Evolutionary conservation across 2,797 vertebrate species (phyloP), one percentile per base, ranked within the genome.

Genomic region (Eulemur albifrons): DNA sequence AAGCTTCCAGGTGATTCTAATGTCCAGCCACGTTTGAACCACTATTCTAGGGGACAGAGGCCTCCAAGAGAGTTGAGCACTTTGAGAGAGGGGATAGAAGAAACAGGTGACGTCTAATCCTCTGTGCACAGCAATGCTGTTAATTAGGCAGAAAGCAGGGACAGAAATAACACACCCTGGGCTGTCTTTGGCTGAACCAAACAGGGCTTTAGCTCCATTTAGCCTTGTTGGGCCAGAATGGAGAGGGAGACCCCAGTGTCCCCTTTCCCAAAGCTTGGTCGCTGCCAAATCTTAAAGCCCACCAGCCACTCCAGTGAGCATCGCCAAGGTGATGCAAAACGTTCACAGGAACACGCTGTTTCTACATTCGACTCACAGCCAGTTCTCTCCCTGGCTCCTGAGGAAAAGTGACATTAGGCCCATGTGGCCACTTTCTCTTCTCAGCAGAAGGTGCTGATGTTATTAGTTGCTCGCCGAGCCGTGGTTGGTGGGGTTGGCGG

Each of bases 81-180:
- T 63, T 48, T 59, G 57, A 65, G 67, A 69, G 65, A 38, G 72
- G 17, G 8, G 52, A 30, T 1, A 25, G 43, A 77, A 94, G 77
- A 88, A 59, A 38, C 57, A 80, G 90, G 70, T 75, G 93, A 70
- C 48, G 79, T 88, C 61, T 79, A 79, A 72, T 76, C 63, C 27
- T 73, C 69, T 38, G 20, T 45, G 23, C 32, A 81, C 81, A 40
- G 69, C 69, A 92, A 18, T 70, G 57, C 45, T 45, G 69, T 76
- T 95, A 88, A 80, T 87, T 48, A 84, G 70, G 48, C 84, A 89
- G 69, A 93, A 82, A 70, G 76, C 72, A 77, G 57, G 30, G 48
- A 25, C 87, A 92, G 83, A 93, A 96, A 65, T 73, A 72, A 59
- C 84, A 75, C 2, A 10, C 21, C 25, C 23, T 43, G 14, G 40